A percentile compares a stretch with the other conserved stretches of the same genome.
Conservation (phyloP, 2,888 invertebrate genomes). For the Drosophila acutilabella region DNA sequence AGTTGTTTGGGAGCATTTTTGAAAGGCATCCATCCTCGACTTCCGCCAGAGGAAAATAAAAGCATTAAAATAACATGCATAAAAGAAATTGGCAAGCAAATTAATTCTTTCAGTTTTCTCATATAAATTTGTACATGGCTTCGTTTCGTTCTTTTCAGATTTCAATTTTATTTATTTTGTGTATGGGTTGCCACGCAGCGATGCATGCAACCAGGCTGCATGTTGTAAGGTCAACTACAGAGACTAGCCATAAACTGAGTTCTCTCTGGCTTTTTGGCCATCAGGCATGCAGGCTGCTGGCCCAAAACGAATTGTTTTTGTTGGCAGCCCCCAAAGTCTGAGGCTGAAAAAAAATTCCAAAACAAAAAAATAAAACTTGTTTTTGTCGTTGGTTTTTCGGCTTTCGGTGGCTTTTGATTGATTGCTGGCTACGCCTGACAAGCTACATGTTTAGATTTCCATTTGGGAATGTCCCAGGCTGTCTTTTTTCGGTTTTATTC, state of each 20-base stretch:
- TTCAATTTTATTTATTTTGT: slow-evolving; percentile 6
- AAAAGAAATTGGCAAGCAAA: slow-evolving; percentile 24
- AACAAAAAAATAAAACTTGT: slow-evolving; percentile 38
- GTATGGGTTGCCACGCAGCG: slow-evolving; percentile 47
- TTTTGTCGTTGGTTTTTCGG: slow-evolving; percentile 23
- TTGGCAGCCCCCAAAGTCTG: slow-evolving; percentile 4
- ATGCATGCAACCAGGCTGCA: slow-evolving; percentile 52
- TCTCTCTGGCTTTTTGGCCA: slow-evolving; percentile 15
- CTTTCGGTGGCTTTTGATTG: slow-evolving; percentile 38
- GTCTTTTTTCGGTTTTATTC: slow-evolving; percentile 4
- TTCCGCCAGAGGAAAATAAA: no score
- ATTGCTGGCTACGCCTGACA: slow-evolving; percentile 46
- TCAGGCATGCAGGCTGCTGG: slow-evolving; percentile 17
- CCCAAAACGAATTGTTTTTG: slow-evolving; percentile 30
- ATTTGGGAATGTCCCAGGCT: slow-evolving; percentile 30
- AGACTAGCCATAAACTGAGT: slow-evolving; percentile 11
- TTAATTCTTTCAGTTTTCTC: slow-evolving; percentile 31
- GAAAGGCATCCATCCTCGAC: neutral
- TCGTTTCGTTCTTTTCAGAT: slow-evolving; percentile 4
- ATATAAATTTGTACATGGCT: slow-evolving; percentile 17
- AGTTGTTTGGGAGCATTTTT: neutral
- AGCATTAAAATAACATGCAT: neutral
- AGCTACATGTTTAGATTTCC: slow-evolving; percentile 44
- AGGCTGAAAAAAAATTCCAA: neutral
- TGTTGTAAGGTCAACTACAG: slow-evolving; percentile 42